Evolutionary conservation across 2,113 vertebrate genomes (phyloP).

Genomic region (Melierax canorus): DNA sequence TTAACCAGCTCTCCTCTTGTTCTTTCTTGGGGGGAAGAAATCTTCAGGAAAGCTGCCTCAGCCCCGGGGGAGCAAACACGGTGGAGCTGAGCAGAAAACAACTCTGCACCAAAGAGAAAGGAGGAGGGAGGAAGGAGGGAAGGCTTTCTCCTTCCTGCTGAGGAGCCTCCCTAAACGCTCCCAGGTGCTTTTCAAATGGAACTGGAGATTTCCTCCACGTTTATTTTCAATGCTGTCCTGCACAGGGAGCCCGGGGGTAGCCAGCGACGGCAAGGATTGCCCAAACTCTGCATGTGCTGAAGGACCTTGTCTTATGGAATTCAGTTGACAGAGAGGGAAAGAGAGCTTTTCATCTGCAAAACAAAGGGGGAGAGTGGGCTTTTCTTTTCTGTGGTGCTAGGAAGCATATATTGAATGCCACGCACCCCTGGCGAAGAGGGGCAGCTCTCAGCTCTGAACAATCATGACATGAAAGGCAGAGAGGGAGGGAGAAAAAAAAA

Average conservation of each 20-base stretch:
- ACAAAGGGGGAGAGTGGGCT: not conserved
- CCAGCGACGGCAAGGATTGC: not conserved
- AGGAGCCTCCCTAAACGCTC: not conserved
- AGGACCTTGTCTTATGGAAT: not conserved
- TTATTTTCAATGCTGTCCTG: not conserved
- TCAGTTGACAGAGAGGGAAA: not conserved
- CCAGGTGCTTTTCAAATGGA: not conserved
- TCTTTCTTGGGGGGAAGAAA: not conserved
- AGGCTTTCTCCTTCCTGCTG: not conserved
- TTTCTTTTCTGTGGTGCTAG: not conserved
- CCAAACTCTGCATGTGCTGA: not conserved
- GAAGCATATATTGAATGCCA: not conserved
- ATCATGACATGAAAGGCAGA: not conserved
- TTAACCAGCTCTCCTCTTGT: not conserved
- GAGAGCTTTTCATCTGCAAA: not conserved
- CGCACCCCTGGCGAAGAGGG: not conserved
- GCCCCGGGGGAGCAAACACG: not conserved
- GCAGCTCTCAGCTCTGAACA: slow-evolving; percentile 5
- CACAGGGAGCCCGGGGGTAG: not conserved
- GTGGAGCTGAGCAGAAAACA: not conserved
- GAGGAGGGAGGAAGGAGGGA: not conserved
- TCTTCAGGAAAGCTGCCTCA: not conserved
- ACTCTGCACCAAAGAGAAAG: not conserved
- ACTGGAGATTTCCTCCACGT: not conserved
- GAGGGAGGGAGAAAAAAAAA: not conserved